Conservation (phyloP, 37 sponge, comb jelly and placozoan genomes). For the Theonella swinhoei region DNA sequence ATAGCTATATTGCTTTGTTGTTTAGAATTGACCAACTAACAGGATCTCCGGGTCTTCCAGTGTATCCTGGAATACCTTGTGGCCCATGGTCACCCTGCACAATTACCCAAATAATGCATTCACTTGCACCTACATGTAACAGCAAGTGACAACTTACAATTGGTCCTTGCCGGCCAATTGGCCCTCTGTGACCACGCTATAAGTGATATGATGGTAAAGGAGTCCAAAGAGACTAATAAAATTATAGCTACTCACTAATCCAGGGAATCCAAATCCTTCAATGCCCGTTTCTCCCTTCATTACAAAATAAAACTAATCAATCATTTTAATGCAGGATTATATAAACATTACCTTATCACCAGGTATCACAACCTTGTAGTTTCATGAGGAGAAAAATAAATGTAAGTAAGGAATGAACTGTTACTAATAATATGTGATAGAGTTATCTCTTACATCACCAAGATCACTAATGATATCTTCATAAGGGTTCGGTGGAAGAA, state of each 20-base stretch:
- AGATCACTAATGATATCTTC: neutral
- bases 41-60: slow-evolving; percentile 38
- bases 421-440: neutral
- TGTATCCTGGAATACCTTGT: slow-evolving; percentile 32
- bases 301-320: neutral
- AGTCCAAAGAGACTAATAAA: neutral
- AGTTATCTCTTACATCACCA: neutral
- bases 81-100: slow-evolving; percentile 34
- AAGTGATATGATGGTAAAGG: too few relatives aligned
- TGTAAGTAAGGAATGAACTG: neutral
- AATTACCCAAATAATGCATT: neutral
- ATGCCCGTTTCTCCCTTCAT: slow-evolving; percentile 3
- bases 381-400: neutral
- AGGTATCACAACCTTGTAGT: neutral
- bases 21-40: neutral
- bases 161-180: slow-evolving; percentile 14
- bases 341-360: neutral
- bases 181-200: slow-evolving; percentile 10
- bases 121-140: neutral
- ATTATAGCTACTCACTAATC: neutral
- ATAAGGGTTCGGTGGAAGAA: neutral
- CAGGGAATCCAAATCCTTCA: neutral
- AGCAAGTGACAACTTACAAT: slow-evolving; percentile 11
- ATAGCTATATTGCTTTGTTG: neutral
- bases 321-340: neutral